Conservation (phyloP, 1,140 invertebrate genomes). For the Oscheius sp. region DNA sequence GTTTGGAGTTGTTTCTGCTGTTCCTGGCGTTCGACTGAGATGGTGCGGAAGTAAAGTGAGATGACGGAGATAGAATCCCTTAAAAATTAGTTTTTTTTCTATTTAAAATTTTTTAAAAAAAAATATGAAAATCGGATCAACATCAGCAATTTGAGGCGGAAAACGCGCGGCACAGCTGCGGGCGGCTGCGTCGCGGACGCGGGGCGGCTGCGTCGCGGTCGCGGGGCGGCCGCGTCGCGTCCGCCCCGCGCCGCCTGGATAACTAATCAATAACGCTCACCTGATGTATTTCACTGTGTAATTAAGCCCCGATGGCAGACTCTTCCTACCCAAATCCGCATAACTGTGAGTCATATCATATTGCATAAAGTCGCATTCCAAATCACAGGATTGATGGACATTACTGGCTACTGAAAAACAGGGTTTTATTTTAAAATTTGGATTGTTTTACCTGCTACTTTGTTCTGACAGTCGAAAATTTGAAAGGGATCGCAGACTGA, state of each 20-base stretch:
- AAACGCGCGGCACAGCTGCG: too few species aligned
- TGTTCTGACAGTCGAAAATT: constrained; percentile 5
- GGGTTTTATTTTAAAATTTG: neutral
- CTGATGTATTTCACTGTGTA: neutral
- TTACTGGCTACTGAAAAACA: too few species aligned
- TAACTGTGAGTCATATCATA: constrained; percentile 18
- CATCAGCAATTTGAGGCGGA: too few species aligned
- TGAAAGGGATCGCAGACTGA: constrained; percentile 18
- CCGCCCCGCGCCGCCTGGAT: too few species aligned
- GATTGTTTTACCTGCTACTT: neutral
- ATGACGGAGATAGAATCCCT: constrained; percentile 3
- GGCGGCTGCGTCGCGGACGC: too few species aligned
- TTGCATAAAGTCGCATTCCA: constrained; percentile 12
- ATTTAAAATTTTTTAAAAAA: neutral
- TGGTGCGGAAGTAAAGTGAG: constrained; percentile 7
- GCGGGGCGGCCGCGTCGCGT: too few species aligned
- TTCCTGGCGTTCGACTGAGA: constrained; percentile 32
- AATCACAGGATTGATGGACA: constrained; percentile 7
- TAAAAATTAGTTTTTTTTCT: neutral
- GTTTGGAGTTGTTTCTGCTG: constrained; percentile 42
- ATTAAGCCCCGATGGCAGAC: neutral
- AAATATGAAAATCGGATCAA: too few species aligned
- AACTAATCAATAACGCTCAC: neutral
- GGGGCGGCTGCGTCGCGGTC: too few species aligned
- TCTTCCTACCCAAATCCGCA: constrained; percentile 10